Conservation (phyloP, 64 coral and sea anemone genomes). For the Montipora foliosa region DNA sequence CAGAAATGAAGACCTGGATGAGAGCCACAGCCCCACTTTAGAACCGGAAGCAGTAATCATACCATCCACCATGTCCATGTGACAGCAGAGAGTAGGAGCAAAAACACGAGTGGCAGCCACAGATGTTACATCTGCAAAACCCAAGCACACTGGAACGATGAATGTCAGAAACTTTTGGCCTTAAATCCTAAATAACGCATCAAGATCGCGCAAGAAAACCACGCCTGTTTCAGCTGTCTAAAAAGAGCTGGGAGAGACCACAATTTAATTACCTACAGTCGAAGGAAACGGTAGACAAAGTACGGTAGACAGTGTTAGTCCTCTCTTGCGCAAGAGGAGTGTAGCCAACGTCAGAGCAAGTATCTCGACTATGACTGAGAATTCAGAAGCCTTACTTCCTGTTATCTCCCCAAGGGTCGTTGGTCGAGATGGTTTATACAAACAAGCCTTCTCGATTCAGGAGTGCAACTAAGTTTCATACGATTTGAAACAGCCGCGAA, state of each 20-base stretch:
- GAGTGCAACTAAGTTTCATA: constrained; percentile 57
- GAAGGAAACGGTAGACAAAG: too few species aligned
- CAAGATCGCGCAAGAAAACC: neutral
- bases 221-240: constrained; percentile 45
- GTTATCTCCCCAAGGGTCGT: constrained; percentile 43
- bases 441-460: constrained; percentile 66
- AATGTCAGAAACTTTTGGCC: constrained; percentile 36
- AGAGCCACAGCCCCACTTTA: constrained; percentile 44
- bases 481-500: constrained; percentile 42
- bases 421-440: constrained; percentile 26
- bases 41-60: constrained; percentile 24
- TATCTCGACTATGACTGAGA: constrained; percentile 6
- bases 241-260: constrained; percentile 55
- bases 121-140: constrained; percentile 48
- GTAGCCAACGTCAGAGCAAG: neutral
- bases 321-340: constrained; percentile 45
- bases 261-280: constrained; percentile 10
- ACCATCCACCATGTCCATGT: constrained; percentile 31
- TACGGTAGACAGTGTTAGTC: constrained; percentile 51
- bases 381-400: constrained; percentile 17
- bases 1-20: constrained; percentile 69
- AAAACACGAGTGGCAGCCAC: neutral
- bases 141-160: constrained; percentile 27
- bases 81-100: neutral
- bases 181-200: constrained; percentile 19